Evolutionary conservation across 1,140 invertebrate species (phyloP), one percentile per base, ranked within the genome.

Genomic region (Leptinotarsa undecemlineata): DNA sequence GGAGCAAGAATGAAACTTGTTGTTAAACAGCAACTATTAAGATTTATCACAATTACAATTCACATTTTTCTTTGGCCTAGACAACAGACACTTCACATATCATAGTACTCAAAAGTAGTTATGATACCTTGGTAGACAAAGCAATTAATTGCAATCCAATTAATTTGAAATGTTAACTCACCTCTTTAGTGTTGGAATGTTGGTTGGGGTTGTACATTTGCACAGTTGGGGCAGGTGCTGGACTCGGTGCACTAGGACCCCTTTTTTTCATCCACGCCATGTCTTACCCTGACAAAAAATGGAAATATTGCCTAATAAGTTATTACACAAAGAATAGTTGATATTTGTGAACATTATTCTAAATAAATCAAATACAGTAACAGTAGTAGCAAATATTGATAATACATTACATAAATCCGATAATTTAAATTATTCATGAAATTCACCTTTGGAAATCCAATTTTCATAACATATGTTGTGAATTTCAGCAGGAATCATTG

Each of bases 221-320:
- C 42, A 81, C 79, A 19, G 79, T 79, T n/a, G 81, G 78, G 26
- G 77, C 74, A 19, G 73, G 63, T 5, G 76, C 74, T 19, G 80
- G 72, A 57, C 71, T 82, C 42, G 82, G 81, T 51, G 77, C 76
- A 11, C 72, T 73, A 26, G 74, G 75, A 42, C 78, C 80, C 20
- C 80, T 79, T 73, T 80, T 77, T 78, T 79, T 79, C 72, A 83
- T 79, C 83, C 83, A 84, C 69, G 83, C 82, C 83, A 84, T 84
- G n/a, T 14, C 14, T 15, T 19, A 57, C 51, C 51, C 51, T 57
- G 51, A 17, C 6, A 15, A 19, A 57, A n/a, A 57, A 57, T 42
- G 8, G 33, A 5, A 42, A 42, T 42, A 42, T 42, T 42, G 33
- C 33, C 33, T 11, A 42, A 11, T 42, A 42, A 11, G 33, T 42